Percentiles rank a stretch among this genome's conserved stretches.
These are phyloP conservation scores for Castor canadensis DNA, from an alignment of 2,113 vertebrate genomes.

Conservation along the genomic window DNA sequence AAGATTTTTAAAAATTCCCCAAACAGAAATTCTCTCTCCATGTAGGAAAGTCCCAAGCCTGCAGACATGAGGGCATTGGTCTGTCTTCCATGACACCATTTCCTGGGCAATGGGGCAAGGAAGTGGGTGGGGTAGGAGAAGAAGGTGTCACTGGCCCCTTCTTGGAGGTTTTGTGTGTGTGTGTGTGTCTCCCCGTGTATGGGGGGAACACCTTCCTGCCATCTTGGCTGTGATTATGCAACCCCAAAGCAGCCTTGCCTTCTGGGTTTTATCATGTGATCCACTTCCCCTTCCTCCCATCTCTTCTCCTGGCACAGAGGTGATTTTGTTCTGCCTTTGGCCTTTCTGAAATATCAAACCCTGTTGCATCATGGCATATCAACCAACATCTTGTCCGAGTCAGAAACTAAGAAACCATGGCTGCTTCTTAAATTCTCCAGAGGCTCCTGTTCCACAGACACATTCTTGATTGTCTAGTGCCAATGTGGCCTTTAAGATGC, in stretches of 20 bases:
- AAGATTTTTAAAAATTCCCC: slow-evolving; percentile 38
- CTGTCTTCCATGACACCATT: slow-evolving; percentile 70
- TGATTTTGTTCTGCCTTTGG: slow-evolving; percentile 67
- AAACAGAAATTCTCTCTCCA: slow-evolving; percentile 60
- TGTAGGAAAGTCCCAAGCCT: slow-evolving; percentile 61
- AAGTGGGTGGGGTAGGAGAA: slow-evolving; percentile 49
- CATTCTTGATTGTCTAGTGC: neutral
- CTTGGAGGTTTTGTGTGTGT: slow-evolving; percentile 34
- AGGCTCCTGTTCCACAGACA: slow-evolving; percentile 49
- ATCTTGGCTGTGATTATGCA: slow-evolving; percentile 60
- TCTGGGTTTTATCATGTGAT: slow-evolving; percentile 40
- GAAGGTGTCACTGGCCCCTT: slow-evolving; percentile 19
- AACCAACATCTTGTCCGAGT: slow-evolving; percentile 68
- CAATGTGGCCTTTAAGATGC: slow-evolving; percentile 60
- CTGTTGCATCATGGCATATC: slow-evolving; percentile 52
- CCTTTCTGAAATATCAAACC: slow-evolving; percentile 75
- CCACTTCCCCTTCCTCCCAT: slow-evolving; percentile 40
- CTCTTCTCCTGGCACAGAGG: slow-evolving; percentile 72
- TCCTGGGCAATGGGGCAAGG: slow-evolving; percentile 62
- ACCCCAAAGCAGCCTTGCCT: slow-evolving; percentile 65
- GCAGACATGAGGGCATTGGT: slow-evolving; percentile 73
- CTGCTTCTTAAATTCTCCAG: slow-evolving; percentile 65
- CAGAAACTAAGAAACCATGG: slow-evolving; percentile 51
- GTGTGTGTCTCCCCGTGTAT: too few relatives aligned
- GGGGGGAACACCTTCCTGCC: slow-evolving; percentile 52